A percentile compares a stretch with the other conserved stretches of the same genome.
Evolutionary conservation across 2,888 invertebrate species (phyloP).

Genomic region (Sminthurides aquaticus): DNA sequence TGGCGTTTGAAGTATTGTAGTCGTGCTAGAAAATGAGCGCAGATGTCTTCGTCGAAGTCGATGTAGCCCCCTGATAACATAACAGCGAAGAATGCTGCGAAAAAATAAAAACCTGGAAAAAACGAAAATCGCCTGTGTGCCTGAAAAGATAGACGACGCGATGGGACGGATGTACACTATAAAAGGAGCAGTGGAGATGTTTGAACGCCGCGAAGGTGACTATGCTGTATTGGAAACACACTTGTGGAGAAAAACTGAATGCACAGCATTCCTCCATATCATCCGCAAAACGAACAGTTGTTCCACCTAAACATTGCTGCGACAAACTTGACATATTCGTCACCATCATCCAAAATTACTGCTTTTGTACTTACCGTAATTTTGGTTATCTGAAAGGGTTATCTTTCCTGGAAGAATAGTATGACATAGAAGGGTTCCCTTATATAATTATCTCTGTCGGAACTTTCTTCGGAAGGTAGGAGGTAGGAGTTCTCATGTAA

Average conservation of each 20-base stretch:
- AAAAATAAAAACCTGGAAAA: constrained; percentile 5
- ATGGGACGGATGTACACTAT: too few species aligned
- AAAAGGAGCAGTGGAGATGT: too few species aligned
- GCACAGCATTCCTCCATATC: background rate
- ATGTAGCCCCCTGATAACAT: background rate
- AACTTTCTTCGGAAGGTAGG: background rate
- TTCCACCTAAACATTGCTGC: constrained; percentile 23
- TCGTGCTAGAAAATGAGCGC: background rate
- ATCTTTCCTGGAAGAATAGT: constrained; percentile 7
- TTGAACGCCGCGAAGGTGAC: too few species aligned
- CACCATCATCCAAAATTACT: constrained; percentile 30
- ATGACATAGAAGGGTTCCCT: background rate
- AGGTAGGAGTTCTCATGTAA: constrained; percentile 13
- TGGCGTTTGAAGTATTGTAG: too few species aligned
- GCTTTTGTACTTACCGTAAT: constrained; percentile 34
- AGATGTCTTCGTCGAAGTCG: background rate
- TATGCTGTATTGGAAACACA: constrained; percentile 15
- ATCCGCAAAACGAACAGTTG: constrained; percentile 5
- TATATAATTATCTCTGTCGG: constrained; percentile 8
- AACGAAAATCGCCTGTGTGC: constrained; percentile 46
- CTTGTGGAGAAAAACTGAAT: background rate
- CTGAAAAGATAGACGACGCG: constrained; percentile 22
- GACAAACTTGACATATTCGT: constrained; percentile 18
- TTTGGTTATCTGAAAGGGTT: constrained; percentile 26
- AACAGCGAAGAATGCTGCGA: background rate